Percentiles rank a stretch among this genome's conserved stretches.
Evolutionary conservation across 2,113 vertebrate genomes (phyloP).

Genomic region (Raphicerus campestris): DNA sequence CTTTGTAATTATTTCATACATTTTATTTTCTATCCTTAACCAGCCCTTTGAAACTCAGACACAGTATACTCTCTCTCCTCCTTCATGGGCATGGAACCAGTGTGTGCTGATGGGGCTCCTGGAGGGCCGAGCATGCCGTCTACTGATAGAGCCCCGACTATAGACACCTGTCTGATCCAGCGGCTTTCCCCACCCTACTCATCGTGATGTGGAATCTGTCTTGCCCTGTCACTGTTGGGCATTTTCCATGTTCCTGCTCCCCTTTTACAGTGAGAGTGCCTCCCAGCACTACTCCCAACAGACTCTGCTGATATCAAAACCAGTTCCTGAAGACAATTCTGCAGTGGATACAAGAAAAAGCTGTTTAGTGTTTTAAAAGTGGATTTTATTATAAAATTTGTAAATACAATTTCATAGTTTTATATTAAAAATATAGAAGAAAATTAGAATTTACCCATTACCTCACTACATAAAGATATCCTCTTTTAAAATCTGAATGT

Average conservation of each 20-base stretch:
- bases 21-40: neutral
- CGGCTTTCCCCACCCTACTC: neutral
- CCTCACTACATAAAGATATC: neutral
- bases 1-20: neutral
- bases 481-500: neutral
- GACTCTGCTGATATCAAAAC: neutral
- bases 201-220: neutral
- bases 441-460: neutral
- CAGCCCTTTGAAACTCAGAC: neutral
- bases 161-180: neutral
- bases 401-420: neutral
- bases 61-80: neutral
- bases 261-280: neutral
- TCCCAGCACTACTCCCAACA: neutral
- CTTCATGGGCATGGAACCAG: neutral
- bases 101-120: neutral
- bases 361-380: neutral
- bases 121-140: rapidly evolving
- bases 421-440: neutral
- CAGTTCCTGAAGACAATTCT: neutral
- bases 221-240: neutral
- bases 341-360: neutral
- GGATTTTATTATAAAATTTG: neutral
- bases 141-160: neutral
- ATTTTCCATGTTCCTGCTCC: neutral